A percentile compares a stretch with the other conserved stretches of the same genome.
These are phyloP conservation scores for Campoplex nolae DNA, from an alignment of 2,888 invertebrate genomes.

Conservation along the genomic window DNA sequence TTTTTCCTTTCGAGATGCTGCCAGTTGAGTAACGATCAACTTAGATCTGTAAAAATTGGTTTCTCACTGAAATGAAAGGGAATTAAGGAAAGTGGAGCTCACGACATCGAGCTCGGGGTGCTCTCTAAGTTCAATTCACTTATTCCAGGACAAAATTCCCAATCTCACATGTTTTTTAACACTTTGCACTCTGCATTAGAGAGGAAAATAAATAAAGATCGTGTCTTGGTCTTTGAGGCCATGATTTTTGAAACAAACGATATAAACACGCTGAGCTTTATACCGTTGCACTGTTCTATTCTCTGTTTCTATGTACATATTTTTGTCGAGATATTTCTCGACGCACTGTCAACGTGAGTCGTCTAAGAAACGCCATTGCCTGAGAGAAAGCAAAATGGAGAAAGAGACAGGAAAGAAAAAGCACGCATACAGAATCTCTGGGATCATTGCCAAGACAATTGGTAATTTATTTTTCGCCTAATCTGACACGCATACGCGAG, in stretches of 20 bases:
- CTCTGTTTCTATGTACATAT: constrained; percentile 10
- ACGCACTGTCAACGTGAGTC: constrained; percentile 54
- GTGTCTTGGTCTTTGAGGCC: not conserved
- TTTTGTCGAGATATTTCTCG: constrained; percentile 38
- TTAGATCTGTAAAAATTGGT: not conserved
- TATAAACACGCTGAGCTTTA: constrained; percentile 41
- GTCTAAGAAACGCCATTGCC: constrained; percentile 46
- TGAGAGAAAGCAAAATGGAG: constrained; percentile 13
- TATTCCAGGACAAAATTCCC: not conserved
- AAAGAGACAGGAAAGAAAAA: constrained; percentile 17
- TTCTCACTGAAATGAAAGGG: not conserved
- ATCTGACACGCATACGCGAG: constrained; percentile 67
- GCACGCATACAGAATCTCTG: constrained; percentile 62
- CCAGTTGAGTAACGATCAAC: not conserved
- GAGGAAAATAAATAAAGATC: not conserved
- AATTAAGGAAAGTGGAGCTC: not conserved
- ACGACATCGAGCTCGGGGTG: not conserved
- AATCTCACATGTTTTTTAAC: not conserved
- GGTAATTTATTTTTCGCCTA: constrained; percentile 77
- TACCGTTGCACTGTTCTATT: constrained; percentile 49
- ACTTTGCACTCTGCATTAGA: not conserved
- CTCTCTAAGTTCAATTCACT: not conserved
- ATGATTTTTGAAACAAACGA: not conserved
- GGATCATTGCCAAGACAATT: constrained; percentile 79
- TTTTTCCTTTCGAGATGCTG: not conserved